Percentiles rank a stretch among this genome's conserved stretches.
phyloP scores from a whole-genome alignment of 1,140 invertebrate genomes.

The Caenorhabditis latens region DNA sequence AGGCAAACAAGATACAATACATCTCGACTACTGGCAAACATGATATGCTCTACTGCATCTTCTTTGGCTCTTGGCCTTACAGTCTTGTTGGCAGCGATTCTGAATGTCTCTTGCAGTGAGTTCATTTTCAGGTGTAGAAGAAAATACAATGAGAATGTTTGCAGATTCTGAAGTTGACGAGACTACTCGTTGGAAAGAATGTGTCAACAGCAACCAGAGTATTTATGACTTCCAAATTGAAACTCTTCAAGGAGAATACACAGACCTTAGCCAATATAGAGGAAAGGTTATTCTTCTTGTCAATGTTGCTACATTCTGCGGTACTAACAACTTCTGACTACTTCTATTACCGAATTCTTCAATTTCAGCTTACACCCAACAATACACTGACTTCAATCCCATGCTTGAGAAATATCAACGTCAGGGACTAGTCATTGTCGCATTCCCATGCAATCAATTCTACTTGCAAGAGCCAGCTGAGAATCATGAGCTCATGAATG shows the following conservation, averaged over 20 bases:
- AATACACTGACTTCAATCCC: conserved; percentile 76
- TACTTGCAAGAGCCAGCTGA: conserved; percentile 76
- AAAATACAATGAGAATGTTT: not conserved
- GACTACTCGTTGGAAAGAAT: conserved; percentile 74
- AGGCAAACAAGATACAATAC: conserved; percentile 45
- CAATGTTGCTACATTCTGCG: conserved; percentile 79
- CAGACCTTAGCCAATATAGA: conserved; percentile 77
- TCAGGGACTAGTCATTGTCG: conserved; percentile 77
- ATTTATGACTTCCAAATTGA: conserved; percentile 75
- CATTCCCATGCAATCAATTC: conserved; percentile 80
- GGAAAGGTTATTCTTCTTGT: conserved; percentile 78
- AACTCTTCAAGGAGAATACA: conserved; percentile 71
- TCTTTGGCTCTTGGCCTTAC: not conserved
- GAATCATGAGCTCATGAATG: conserved; percentile 76
- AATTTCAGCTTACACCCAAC: conserved; percentile 74
- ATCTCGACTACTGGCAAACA: not conserved
- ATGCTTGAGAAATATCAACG: conserved; percentile 73
- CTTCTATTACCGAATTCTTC: not conserved
- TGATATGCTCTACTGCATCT: not conserved
- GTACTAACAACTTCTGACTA: conserved; percentile 50
- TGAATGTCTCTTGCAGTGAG: conserved; percentile 17
- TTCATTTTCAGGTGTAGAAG: not conserved
- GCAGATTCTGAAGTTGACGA: conserved; percentile 76
- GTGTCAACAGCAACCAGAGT: conserved; percentile 69
- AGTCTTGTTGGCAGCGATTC: not conserved